phyloP scores from a whole-genome alignment of 2,797 vertebrate species.

The Paguma larvata region DNA sequence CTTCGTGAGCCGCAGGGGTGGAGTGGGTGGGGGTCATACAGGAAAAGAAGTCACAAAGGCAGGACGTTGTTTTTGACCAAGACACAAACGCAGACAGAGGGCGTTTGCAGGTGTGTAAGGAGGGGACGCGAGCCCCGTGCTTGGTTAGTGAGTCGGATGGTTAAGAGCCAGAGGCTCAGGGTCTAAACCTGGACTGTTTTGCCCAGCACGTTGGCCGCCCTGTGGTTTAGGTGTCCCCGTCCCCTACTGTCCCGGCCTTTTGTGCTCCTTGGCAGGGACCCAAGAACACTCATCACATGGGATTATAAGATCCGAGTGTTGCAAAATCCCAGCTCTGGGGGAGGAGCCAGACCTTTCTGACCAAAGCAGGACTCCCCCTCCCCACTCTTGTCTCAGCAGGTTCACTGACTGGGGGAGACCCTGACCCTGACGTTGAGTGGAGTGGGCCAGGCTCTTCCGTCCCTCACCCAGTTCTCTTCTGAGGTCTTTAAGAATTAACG shows the following conservation, averaged over 20 bases:
- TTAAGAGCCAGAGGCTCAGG: not conserved
- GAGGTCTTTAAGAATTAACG: not conserved
- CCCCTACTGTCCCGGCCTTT: not conserved
- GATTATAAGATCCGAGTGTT: not conserved
- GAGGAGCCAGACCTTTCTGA: not conserved
- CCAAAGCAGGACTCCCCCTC: not conserved
- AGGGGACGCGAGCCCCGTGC: not conserved
- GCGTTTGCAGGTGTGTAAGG: not conserved
- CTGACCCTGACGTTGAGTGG: not conserved
- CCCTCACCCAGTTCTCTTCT: not conserved
- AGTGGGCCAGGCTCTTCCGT: not conserved
- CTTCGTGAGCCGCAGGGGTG: not conserved
- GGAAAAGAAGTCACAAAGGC: not conserved
- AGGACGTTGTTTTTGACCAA: not conserved
- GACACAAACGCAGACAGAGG: not conserved
- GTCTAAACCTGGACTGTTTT: not conserved
- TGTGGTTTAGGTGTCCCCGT: accelerated
- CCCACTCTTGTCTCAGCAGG: not conserved
- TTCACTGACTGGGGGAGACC: not conserved
- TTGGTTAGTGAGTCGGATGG: not conserved
- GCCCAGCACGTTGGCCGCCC: no score
- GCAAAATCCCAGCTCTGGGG: not conserved
- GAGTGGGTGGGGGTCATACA: accelerated
- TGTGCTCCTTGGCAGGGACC: conserved; percentile 19
- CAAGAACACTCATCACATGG: not conserved